Evolutionary conservation across 1,140 invertebrate species (phyloP).

Genomic region (Antheraea mylitta): DNA sequence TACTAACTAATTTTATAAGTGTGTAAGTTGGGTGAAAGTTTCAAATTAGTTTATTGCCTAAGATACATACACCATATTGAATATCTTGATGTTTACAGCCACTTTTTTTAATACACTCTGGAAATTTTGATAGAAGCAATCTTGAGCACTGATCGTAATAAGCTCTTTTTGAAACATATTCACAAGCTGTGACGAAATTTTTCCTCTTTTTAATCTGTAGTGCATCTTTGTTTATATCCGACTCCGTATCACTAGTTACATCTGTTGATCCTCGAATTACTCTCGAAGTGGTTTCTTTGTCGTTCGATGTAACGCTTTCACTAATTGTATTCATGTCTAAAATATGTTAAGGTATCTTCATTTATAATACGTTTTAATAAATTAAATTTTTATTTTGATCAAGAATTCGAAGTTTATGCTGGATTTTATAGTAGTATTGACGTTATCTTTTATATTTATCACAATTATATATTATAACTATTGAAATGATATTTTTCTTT

Average conservation of each 20-base stretch:
- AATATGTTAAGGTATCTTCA: not conserved
- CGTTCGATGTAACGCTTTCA: not conserved
- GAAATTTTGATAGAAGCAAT: conserved; percentile 37
- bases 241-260: conserved; percentile 9
- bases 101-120: conserved; percentile 38
- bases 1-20: not conserved
- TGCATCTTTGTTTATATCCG: conserved; percentile 16
- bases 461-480: too few relatives aligned
- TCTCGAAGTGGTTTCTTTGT: not conserved
- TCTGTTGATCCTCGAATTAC: not conserved
- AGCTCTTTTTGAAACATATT: conserved; percentile 36
- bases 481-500: too few relatives aligned
- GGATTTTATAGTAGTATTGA: too few relatives aligned
- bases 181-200: conserved; percentile 42
- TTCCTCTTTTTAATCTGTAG: conserved; percentile 30
- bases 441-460: too few relatives aligned
- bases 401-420: too few relatives aligned
- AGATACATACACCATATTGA: conserved; percentile 21
- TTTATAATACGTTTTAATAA: too few relatives aligned
- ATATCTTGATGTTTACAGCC: conserved; percentile 38
- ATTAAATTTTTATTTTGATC: too few relatives aligned
- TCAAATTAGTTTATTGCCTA: not conserved
- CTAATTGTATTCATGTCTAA: not conserved
- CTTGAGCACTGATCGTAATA: conserved; percentile 32
- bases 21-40: not conserved